phyloP scores from a whole-genome alignment of 2,797 vertebrate genomes.

The Gallinago solitaria region DNA sequence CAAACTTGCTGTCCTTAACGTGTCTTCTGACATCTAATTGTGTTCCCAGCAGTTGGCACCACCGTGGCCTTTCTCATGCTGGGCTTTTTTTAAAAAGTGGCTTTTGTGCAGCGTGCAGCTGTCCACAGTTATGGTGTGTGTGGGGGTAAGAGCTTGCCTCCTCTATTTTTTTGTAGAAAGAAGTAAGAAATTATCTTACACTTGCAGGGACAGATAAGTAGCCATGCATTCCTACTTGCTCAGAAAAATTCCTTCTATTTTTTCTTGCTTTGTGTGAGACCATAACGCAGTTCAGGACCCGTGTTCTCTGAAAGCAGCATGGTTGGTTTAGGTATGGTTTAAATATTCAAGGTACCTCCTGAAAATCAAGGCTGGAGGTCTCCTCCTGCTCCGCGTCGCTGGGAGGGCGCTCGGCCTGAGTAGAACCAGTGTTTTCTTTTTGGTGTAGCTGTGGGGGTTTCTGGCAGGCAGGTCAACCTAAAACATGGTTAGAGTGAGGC shows the following conservation, averaged over 20 bases:
- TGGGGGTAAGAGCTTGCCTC: neutral
- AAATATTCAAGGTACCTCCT: neutral
- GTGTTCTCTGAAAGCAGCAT: neutral
- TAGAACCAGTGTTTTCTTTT: neutral
- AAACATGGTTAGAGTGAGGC: neutral
- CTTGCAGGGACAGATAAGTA: neutral
- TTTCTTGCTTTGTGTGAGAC: too few relatives aligned
- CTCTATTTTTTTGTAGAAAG: fast-evolving
- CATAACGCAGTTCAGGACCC: neutral
- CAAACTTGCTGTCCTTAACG: neutral
- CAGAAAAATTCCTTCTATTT: neutral
- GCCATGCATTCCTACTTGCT: neutral
- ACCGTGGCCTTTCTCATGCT: neutral
- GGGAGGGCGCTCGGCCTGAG: neutral
- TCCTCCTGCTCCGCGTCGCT: neutral
- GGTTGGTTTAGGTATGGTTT: neutral
- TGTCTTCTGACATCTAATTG: too few relatives aligned
- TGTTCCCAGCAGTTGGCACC: neutral
- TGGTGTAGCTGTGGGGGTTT: neutral
- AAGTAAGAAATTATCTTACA: neutral
- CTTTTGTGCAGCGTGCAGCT: neutral
- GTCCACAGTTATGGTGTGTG: neutral
- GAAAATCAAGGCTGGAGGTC: neutral
- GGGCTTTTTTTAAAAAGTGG: neutral
- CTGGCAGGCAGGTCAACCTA: neutral